phyloP scores from a whole-genome alignment of 2,113 vertebrate species.

The Murina feae region DNA sequence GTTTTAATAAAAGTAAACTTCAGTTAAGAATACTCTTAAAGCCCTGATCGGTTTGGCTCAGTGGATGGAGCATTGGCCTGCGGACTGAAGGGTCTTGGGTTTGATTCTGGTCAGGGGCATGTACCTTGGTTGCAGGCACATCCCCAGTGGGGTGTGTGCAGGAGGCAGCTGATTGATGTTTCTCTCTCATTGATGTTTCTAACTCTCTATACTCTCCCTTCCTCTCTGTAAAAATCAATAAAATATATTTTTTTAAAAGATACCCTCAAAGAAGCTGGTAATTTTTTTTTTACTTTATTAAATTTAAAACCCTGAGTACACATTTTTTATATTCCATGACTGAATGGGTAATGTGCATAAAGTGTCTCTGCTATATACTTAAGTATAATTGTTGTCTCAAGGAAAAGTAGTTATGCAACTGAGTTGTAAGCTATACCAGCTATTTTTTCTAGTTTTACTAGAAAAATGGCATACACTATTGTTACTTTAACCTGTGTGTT shows the following conservation, averaged over 20 bases:
- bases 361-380: not conserved
- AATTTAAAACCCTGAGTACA: not conserved
- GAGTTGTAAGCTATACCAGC: not conserved
- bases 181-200: too few species aligned
- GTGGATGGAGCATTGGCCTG: too few species aligned
- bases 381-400: not conserved
- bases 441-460: not conserved
- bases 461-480: not conserved
- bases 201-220: too few species aligned
- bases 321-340: not conserved
- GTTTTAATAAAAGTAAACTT: not conserved
- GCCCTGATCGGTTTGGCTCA: too few species aligned
- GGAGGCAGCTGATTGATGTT: too few species aligned
- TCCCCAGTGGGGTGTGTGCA: too few species aligned
- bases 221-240: too few species aligned
- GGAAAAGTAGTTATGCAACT: not conserved
- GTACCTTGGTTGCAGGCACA: too few species aligned
- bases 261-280: not conserved
- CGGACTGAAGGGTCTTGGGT: too few species aligned
- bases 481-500: not conserved
- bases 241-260: too few species aligned
- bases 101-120: too few species aligned
- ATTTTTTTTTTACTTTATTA: not conserved
- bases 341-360: not conserved
- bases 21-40: not conserved